A percentile compares a stretch with the other conserved stretches of the same genome.
These are phyloP conservation scores for Ailuropoda melanoleuca DNA, from an alignment of 2,113 vertebrate species.

Conservation along the genomic window DNA sequence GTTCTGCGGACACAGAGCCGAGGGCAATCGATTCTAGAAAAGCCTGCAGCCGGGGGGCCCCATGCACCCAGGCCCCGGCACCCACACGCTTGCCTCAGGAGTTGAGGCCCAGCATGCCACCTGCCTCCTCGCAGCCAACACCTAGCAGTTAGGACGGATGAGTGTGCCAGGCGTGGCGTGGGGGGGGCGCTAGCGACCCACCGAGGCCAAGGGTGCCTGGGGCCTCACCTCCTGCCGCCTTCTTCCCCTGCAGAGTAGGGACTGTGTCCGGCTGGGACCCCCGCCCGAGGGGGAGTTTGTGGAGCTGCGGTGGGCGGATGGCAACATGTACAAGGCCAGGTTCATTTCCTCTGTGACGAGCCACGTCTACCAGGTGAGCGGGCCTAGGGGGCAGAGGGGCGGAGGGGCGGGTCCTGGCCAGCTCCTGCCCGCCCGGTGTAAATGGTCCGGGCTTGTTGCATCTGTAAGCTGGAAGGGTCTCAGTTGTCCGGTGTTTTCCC, in stretches of 20 bases:
- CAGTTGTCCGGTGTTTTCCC: neutral
- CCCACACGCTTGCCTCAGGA: rapidly evolving
- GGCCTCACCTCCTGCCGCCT: rapidly evolving
- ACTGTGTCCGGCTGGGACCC: conserved; percentile 90
- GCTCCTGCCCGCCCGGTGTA: too few species aligned
- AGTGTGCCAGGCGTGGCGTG: rapidly evolving
- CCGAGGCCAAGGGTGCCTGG: neutral
- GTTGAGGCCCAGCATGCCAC: rapidly evolving
- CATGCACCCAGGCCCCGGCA: too few species aligned
- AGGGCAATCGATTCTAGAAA: rapidly evolving
- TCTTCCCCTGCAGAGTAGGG: conserved; percentile 88
- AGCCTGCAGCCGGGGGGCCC: rapidly evolving
- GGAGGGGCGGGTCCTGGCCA: rapidly evolving
- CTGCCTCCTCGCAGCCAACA: neutral
- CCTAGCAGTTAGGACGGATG: neutral
- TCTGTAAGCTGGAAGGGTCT: neutral
- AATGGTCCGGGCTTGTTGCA: too few species aligned
- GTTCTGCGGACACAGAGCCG: neutral
- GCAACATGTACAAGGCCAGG: conserved; percentile 90
- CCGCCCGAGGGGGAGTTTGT: conserved; percentile 90
- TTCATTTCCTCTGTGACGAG: conserved; percentile 90
- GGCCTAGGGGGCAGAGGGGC: too few species aligned
- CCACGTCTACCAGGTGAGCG: conserved; percentile 92
- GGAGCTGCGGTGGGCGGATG: conserved; percentile 89
- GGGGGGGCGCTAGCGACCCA: neutral